Conservation (phyloP, 2,113 vertebrate species). For the Cynoglossus semilaevis region DNA sequence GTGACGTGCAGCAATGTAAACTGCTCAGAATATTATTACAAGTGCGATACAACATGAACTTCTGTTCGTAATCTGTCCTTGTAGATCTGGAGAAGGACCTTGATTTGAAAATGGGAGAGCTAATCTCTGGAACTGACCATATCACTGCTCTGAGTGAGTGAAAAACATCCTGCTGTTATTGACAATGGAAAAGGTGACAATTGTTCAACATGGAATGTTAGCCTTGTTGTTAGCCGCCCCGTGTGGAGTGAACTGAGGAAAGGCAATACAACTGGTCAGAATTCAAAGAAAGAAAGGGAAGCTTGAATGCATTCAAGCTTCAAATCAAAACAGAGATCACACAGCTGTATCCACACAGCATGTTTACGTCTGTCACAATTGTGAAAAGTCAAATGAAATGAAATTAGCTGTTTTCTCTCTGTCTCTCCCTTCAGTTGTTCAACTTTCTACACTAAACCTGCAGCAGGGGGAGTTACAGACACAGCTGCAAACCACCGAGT, state of each 20-base stretch:
- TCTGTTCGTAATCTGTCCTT: neutral
- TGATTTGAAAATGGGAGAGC: conserved; percentile 34
- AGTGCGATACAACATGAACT: neutral
- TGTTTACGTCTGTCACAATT: too few species aligned
- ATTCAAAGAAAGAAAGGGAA: too few species aligned
- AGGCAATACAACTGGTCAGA: too few species aligned
- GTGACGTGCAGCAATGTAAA: neutral
- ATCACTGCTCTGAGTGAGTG: conserved; percentile 41
- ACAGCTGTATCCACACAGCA: too few species aligned
- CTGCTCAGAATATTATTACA: neutral
- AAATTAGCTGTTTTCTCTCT: neutral
- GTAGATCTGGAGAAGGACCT: conserved; percentile 37
- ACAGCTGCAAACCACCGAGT: conserved; percentile 15
- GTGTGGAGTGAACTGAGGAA: too few species aligned
- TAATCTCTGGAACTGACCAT: conserved; percentile 16
- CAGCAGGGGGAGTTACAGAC: conserved; percentile 31
- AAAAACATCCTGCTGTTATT: too few species aligned
- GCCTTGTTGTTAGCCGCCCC: neutral
- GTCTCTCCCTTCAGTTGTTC: conserved; percentile 38
- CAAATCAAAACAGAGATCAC: too few species aligned
- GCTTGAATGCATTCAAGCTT: too few species aligned
- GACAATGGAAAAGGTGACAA: too few species aligned
- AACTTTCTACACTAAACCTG: conserved; percentile 32
- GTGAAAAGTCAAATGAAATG: too few species aligned
- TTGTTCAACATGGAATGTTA: too few species aligned